Evolutionary conservation across 2,113 vertebrate genomes (phyloP).

Genomic region (Neomonachus schauinslandi): DNA sequence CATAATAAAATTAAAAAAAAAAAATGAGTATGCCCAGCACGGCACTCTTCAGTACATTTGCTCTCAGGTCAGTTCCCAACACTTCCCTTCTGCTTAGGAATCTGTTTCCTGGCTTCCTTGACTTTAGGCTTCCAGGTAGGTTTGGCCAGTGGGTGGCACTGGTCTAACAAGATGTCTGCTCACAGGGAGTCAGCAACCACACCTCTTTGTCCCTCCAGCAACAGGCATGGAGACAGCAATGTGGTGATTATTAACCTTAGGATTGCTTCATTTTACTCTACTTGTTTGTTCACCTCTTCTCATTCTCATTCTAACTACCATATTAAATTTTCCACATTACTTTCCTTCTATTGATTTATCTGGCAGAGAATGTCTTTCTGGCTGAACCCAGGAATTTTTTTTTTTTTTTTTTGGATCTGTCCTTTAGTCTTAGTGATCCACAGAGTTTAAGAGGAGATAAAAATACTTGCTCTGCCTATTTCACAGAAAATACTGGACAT

Average conservation of each 20-base stretch:
- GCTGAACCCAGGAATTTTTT: background rate
- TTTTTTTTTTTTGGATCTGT: background rate
- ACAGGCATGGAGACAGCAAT: background rate
- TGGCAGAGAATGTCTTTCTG: background rate
- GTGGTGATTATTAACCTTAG: background rate
- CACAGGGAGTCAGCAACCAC: background rate
- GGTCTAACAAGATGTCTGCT: background rate
- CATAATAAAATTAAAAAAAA: background rate
- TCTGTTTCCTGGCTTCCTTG: background rate
- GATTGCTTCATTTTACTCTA: background rate
- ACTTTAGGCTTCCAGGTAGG: background rate
- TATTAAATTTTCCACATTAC: background rate
- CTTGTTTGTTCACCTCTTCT: background rate
- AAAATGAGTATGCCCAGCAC: background rate
- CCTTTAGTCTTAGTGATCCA: background rate
- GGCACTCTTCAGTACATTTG: too few species aligned
- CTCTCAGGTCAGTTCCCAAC: background rate
- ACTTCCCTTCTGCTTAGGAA: background rate
- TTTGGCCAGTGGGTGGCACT: background rate
- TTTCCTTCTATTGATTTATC: slow-evolving; percentile 17
- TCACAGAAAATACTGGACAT: background rate
- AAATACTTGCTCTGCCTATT: background rate
- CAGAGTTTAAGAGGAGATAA: background rate
- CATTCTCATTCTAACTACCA: background rate
- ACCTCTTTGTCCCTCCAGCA: background rate